Evolutionary conservation across 1,140 invertebrate species (phyloP), one percentile per base, ranked within the genome.

Genomic region (Eumeta japonica): DNA sequence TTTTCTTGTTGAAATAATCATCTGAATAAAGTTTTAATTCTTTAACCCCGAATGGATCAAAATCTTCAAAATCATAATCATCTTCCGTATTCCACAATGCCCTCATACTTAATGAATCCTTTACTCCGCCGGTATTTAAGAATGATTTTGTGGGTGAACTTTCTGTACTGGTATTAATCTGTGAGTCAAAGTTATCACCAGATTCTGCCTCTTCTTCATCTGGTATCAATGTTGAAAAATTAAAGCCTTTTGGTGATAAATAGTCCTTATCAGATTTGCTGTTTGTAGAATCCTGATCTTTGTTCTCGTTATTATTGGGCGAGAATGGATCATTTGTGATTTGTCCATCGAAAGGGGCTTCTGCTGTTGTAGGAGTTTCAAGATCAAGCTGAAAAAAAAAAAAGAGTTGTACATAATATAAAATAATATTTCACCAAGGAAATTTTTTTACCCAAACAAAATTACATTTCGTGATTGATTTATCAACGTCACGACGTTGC

Each of bases 301-400:
- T 67, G 30, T 42, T 40, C 1, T 28, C 33, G 41, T 64, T 61
- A 19, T 54, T 64, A 33, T 43, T 41, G 1, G 68, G 63, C 4
- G 65, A 61, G 36, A 64, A 64, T 14, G 57, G 28, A 10, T 73
- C 65, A 16, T 52, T 48, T 1, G 61, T 62, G 17, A 61, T 49
- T 5, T 48, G 49, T 4, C 55, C 51, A 35, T 62, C 62, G 1
- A 55, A 24, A 11, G 62, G 68, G 16, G 68, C 50, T 18, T 73
- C 68, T 1, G 62, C 68, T 11, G 68, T 70, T 14, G 71, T 74
- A 16, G 72, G 75, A 4, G 75, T 77, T 60, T 77, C 75, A 20
- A 77, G 45, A 38, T 75, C 68, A 9, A 77, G 52, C 74, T 76
- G 38, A 19, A 66, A 65, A 45, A 31, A n/a, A 45, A 42, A 45